Base-by-base conservation (phyloP, 2,113 vertebrate species). In the Chiloscyllium plagiosum region DNA sequence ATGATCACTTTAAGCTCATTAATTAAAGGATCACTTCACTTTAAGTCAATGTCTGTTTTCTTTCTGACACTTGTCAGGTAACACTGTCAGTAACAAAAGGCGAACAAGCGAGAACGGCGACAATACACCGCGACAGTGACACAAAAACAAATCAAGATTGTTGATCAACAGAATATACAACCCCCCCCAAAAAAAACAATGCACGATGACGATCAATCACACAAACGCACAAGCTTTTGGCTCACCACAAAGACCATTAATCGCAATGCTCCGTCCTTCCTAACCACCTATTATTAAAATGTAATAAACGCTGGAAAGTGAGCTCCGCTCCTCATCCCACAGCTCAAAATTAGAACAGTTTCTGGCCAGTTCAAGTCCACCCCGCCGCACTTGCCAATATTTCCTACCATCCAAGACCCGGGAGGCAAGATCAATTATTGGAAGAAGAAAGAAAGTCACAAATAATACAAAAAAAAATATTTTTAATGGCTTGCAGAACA, bases 1-100 rank as follows among this genome's bases (percentile, higher is more conserved):
- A 97, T 97, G 98, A 98, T 98, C 97, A 96, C 96, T 96, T 97
- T 98, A 98, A 98, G 97, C 98, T 98, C 97, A 97, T 98, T 98
- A 98, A 98, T 98, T 98, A 98, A 97, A 98, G 96, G 97, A 98
- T 97, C 90, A 33, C 94, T 50, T 52, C 37, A 29, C 26, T 26
- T 47, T 42, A 95, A 95, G 68, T 47, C 47, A 33, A 26, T 95
- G 94, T 15, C 94, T 26, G 94, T 26, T 76, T 19, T 72, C 42
- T 42, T 24, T 70, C 42, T 24, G 70, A 52, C 69, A 50, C 29
- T 24, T 42, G 33, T 0, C n/a, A 68, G 95, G 95, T 96, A 95
- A 83, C 33, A 56, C 47, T 95, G 80, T 37, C 94, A 95, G 94
- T 69, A 42, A 22, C 24, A 76, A 76, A 47, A 47, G 19, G 29